Evolutionary conservation across 2,888 invertebrate species (phyloP), one percentile per base, ranked within the genome.

Genomic region (Xanthia togata): DNA sequence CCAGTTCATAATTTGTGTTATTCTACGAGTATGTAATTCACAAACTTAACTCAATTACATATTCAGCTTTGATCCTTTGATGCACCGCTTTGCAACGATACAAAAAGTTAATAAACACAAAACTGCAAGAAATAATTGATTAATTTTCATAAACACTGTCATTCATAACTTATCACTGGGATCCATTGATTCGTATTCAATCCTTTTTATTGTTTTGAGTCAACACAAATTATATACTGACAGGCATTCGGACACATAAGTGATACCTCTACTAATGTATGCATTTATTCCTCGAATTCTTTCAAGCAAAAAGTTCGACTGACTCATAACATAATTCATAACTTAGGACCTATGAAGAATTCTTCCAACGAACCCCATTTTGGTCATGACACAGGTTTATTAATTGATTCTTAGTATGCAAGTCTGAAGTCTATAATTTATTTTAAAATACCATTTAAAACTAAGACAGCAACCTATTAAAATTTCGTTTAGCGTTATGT

Each of bases 401-500:
- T 83, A 84, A 83, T 79, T 76, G 62, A 84, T 83, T 84, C 70
- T 84, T 72, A 83, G 87, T 77, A 86, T 70, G 20, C 41, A 73
- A 62, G 57, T 78, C 68, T 86, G 23, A 47, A 81, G 78, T 71
- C 70, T 86, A 80, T 83, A 86, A 88, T 88, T 87, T 75, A 75
- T 81, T 77, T 81, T 76, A 72, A 68, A 78, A 83, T 70, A 70
- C 60, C 75, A 76, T 83, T 88, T 88, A 83, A 74, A 81, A 85
- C 50, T 73, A 71, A 79, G 88, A 87, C 87, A 85, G 83, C 79
- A 69, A 59, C 53, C 70, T 75, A 87, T 87, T 87, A 87, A 82
- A 85, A 78, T 79, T 84, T 84, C 70, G 70, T 77, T 90, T 89
- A 89, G 86, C 80, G 78, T 85, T 90, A 88, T 91, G 87, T 92